phyloP scores from a whole-genome alignment of 92 coral and sea anemone species.

The Phenganax stokvisi region DNA sequence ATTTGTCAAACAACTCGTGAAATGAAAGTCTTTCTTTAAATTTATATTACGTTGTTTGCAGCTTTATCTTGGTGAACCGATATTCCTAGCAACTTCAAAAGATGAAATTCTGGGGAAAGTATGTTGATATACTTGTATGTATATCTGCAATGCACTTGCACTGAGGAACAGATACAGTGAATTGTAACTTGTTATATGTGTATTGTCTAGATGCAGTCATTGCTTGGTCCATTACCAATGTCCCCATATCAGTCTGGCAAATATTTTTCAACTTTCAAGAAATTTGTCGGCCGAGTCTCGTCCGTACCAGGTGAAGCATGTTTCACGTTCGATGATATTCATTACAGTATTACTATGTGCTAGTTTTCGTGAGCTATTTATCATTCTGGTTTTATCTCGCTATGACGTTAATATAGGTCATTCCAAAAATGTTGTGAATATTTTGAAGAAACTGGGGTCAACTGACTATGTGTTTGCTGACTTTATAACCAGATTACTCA shows the following conservation, averaged over 20 bases:
- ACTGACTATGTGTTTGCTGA: constrained; percentile 68
- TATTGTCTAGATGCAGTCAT: constrained; percentile 54
- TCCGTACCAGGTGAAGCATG: constrained; percentile 43
- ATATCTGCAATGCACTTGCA: neutral
- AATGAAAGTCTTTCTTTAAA: neutral
- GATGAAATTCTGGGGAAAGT: constrained; percentile 66
- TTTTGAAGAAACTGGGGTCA: constrained; percentile 65
- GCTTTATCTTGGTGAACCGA: constrained; percentile 72
- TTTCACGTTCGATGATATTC: too few relatives aligned
- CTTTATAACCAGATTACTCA: constrained; percentile 68
- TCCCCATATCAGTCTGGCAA: constrained; percentile 83
- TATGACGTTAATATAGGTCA: constrained; percentile 6
- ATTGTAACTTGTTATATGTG: neutral
- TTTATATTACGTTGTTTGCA: constrained; percentile 21
- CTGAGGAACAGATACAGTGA: neutral
- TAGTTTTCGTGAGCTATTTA: too few relatives aligned
- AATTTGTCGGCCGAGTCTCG: constrained; percentile 49
- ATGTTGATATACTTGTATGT: neutral
- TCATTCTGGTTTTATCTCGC: too few relatives aligned
- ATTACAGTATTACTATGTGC: neutral
- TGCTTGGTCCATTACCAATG: constrained; percentile 74
- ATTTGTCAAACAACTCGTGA: too few relatives aligned
- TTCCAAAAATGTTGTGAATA: constrained; percentile 43
- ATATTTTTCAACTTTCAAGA: constrained; percentile 55
- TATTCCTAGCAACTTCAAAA: constrained; percentile 65